A percentile compares a stretch with the other conserved stretches of the same genome.
Evolutionary conservation across 1,140 invertebrate species (phyloP).

Genomic region (Akabosia matsudoensis): DNA sequence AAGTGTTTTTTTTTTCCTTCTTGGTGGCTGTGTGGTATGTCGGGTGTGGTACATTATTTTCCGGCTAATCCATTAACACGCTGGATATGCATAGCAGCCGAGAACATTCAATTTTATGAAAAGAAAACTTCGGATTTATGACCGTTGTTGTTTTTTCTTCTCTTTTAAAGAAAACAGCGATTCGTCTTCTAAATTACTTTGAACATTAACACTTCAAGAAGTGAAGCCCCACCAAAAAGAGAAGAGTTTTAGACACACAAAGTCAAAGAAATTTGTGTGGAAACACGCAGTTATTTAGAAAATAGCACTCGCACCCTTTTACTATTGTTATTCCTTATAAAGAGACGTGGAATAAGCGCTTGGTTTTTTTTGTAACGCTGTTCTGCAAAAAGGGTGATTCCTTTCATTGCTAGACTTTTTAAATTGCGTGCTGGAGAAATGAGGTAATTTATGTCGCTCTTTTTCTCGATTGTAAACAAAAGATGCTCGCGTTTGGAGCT

Average conservation of each 20-base stretch:
- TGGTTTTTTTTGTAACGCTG: neutral
- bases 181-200: conserved; percentile 14
- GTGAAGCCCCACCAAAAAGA: neutral
- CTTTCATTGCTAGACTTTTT: neutral
- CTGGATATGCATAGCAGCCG: neutral
- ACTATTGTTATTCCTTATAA: neutral
- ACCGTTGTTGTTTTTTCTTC: conserved; percentile 35
- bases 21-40: neutral
- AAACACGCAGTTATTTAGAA: too few relatives aligned
- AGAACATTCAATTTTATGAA: conserved; percentile 9
- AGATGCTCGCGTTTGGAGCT: neutral
- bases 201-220: conserved; percentile 1
- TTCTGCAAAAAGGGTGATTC: neutral
- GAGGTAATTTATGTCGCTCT: neutral
- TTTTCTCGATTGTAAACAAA: neutral
- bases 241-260: too few relatives aligned
- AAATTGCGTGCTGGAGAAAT: conserved; percentile 11
- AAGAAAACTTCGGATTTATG: conserved; percentile 31
- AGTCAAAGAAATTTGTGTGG: too few relatives aligned
- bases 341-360: neutral
- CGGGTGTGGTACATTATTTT: conserved; percentile 8
- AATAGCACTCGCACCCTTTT: too few relatives aligned
- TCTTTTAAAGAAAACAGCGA: neutral
- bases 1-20: neutral
- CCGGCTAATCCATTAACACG: conserved; percentile 4